phyloP scores from a whole-genome alignment of 2,113 vertebrate species.

The Oxygymnocypris stewartii region DNA sequence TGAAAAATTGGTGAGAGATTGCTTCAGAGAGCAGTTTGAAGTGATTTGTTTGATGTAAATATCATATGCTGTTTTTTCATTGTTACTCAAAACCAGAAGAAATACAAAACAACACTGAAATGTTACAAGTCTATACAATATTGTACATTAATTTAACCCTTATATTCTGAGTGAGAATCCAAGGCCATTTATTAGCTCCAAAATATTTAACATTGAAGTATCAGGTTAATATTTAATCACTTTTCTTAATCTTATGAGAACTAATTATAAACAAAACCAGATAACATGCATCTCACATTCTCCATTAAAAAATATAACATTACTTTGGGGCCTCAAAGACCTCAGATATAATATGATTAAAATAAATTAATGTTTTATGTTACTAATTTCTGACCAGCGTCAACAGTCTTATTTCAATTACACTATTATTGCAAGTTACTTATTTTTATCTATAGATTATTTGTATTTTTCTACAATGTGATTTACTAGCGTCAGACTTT shows the following conservation, averaged over 20 bases:
- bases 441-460: background rate
- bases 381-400: background rate
- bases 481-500: too few species aligned
- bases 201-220: background rate
- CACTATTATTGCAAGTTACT: background rate
- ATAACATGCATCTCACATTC: background rate
- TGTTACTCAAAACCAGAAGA: background rate
- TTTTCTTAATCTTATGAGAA: background rate
- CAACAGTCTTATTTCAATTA: background rate
- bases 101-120: background rate
- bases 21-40: background rate
- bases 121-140: background rate
- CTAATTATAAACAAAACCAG: background rate
- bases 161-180: background rate
- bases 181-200: background rate
- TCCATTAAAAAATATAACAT: background rate
- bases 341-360: background rate
- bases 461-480: too few species aligned
- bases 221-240: background rate
- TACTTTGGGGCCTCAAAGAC: background rate
- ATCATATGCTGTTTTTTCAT: background rate
- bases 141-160: background rate
- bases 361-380: background rate
- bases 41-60: background rate
- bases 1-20: constrained; percentile 8